A percentile compares a stretch with the other conserved stretches of the same genome.
Conservation (phyloP, 2,888 invertebrate species). For the Orthosia gothica region DNA sequence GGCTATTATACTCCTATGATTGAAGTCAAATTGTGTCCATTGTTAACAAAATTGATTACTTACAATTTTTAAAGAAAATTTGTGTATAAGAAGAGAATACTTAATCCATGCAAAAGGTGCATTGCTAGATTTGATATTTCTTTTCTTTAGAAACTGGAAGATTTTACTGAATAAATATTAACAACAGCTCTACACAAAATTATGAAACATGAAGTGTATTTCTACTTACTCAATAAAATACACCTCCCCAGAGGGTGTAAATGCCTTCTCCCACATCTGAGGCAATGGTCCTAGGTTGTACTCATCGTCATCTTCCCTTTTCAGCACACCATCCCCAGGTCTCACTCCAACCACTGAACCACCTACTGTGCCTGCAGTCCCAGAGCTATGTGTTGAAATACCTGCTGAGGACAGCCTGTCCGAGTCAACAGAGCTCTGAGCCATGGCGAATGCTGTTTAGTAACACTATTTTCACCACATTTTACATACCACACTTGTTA, state of each 20-base stretch:
- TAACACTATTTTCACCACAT: slow-evolving; percentile 57
- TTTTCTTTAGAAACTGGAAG: neutral
- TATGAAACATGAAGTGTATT: neutral
- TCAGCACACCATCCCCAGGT: slow-evolving; percentile 82
- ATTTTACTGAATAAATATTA: neutral
- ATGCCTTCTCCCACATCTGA: slow-evolving; percentile 99
- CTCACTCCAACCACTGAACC: slow-evolving; percentile 89
- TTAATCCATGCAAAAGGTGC: neutral
- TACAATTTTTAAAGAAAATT: neutral
- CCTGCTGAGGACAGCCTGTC: slow-evolving; percentile 89
- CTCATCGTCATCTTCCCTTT: slow-evolving; percentile 92
- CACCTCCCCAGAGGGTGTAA: slow-evolving; percentile 98
- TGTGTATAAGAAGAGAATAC: neutral
- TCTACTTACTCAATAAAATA: slow-evolving; percentile 98
- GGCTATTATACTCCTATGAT: slow-evolving; percentile 1
- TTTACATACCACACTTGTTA: slow-evolving; percentile 50
- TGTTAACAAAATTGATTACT: slow-evolving; percentile 5
- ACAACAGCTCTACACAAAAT: neutral
- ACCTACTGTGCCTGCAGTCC: slow-evolving; percentile 87
- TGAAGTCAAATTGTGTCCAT: slow-evolving; percentile 13
- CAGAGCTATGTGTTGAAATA: slow-evolving; percentile 89
- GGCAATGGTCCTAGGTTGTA: slow-evolving; percentile 98
- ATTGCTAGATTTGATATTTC: neutral
- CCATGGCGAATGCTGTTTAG: slow-evolving; percentile 76
- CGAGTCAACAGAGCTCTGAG: slow-evolving; percentile 88